Evolutionary conservation across 2,113 vertebrate species (phyloP), one percentile per base, ranked within the genome.

Genomic region (Dromaius novaehollandiae): DNA sequence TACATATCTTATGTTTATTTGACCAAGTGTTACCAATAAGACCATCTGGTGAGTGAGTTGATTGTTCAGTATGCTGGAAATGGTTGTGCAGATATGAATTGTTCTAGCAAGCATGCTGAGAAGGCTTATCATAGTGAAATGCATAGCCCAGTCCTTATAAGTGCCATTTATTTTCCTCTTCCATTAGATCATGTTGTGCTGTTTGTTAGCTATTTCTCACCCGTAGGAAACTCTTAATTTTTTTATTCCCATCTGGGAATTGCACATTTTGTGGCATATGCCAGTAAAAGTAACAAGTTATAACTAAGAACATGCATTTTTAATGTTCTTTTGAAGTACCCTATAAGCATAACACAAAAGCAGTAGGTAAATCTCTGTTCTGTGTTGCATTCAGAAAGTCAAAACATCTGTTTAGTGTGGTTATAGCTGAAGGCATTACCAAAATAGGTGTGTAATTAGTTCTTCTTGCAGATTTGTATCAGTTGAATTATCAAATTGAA

Each of bases 251-350:
- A 94, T 97, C 96, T 97, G 96, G 93, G 93, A 83, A 56, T 50
- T 75, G 38, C 95, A 80, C 42, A 28, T 96, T 95, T 95, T 82
- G 83, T 93, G 65, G 92, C 85, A 91, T 92, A 82, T 91, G 90
- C 95, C 95, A 95, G 93, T 97, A 95, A 94, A 95, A 95, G 51
- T 61, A 95, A 92, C 60, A 96, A 97, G 86, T 94, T 92, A 22
- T 26, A 94, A 91, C 93, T 86, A 93, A 95, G 86, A 86, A 74
- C 16, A 6, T 84, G 26, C 4, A 3, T 95, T 96, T 97, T 95
- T 75, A 95, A 90, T 95, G 81, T 63, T 95, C 19, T 79, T 91
- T 75, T 28, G 63, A 96, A 97, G 93, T 95, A 95, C 82, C 50
- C 88, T 94, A 22, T 97, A 95, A 97, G 88, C 88, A 70, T 96